A percentile compares a stretch with the other conserved stretches of the same genome.
phyloP scores from a whole-genome alignment of 2,113 vertebrate species.

The Triplophysa dalaica region DNA sequence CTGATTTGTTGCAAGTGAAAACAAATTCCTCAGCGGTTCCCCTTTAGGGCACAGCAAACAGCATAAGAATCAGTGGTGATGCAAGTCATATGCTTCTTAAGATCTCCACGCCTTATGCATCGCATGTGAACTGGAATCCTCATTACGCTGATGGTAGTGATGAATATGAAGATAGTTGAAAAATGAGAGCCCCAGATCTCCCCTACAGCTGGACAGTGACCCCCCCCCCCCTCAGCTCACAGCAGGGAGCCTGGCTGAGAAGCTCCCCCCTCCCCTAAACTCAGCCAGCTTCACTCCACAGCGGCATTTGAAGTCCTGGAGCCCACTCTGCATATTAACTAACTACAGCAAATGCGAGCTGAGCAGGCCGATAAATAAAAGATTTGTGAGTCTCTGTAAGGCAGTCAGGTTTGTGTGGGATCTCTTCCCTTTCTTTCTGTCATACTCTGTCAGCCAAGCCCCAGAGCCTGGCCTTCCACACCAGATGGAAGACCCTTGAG shows the following conservation, averaged over 20 bases:
- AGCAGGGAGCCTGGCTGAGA: slow-evolving; percentile 52
- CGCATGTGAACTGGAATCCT: slow-evolving; percentile 61
- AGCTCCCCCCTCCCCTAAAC: slow-evolving; percentile 20
- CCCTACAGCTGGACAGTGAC: slow-evolving; percentile 57
- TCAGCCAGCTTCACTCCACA: slow-evolving; percentile 46
- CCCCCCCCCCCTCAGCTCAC: slow-evolving; percentile 58
- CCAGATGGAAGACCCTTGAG: slow-evolving; percentile 62
- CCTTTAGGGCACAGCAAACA: slow-evolving; percentile 32
- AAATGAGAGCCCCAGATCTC: slow-evolving; percentile 55
- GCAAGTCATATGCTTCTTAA: slow-evolving; percentile 41
- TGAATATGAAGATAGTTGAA: slow-evolving; percentile 64
- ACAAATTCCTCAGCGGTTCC: slow-evolving; percentile 36
- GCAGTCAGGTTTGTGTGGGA: slow-evolving; percentile 47
- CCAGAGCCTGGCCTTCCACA: slow-evolving; percentile 49
- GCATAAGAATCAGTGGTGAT: slow-evolving; percentile 37
- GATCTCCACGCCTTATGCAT: slow-evolving; percentile 16
- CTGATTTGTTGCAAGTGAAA: slow-evolving; percentile 24
- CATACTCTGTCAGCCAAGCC: slow-evolving; percentile 41
- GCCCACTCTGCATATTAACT: slow-evolving; percentile 68
- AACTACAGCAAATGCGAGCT: slow-evolving; percentile 58
- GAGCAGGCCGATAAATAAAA: slow-evolving; percentile 69
- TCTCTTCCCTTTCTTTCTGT: slow-evolving; percentile 33
- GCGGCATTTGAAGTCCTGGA: slow-evolving; percentile 59
- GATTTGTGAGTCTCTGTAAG: slow-evolving; percentile 59
- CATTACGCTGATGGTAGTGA: slow-evolving; percentile 68